Conservation (phyloP, 2,797 vertebrate species). For the Sebastes taczanowskii region DNA sequence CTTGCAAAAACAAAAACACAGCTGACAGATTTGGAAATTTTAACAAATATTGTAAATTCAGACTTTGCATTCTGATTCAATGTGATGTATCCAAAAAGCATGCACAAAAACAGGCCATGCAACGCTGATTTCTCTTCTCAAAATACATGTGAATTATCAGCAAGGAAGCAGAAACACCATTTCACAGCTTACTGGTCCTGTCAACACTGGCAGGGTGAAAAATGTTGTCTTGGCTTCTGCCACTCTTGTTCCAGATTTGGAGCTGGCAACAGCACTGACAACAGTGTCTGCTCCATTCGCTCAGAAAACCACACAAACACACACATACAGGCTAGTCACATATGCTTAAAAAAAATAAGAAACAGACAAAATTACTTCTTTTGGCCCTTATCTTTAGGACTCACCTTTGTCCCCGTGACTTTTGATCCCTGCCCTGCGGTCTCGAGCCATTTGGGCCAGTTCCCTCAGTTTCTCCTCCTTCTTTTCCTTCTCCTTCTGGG, state of each 20-base stretch:
- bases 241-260: slow-evolving; percentile 32
- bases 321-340: not conserved
- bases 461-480: slow-evolving; percentile 97
- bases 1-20: not conserved
- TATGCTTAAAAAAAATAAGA: not conserved
- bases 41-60: not conserved
- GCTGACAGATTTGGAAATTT: not conserved
- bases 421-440: slow-evolving; percentile 98
- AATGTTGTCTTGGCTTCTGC: slow-evolving; percentile 33
- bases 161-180: slow-evolving; percentile 13
- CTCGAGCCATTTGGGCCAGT: slow-evolving; percentile 94
- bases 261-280: slow-evolving; percentile 12
- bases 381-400: not conserved
- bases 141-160: slow-evolving; percentile 26
- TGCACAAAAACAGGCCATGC: not conserved
- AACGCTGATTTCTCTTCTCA: not conserved
- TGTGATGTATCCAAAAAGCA: not conserved
- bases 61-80: not conserved
- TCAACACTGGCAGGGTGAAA: slow-evolving; percentile 33
- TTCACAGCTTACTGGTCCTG: slow-evolving; percentile 47
- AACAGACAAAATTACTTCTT: not conserved
- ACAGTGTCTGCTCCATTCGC: not conserved
- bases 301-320: not conserved
- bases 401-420: slow-evolving; percentile 96
- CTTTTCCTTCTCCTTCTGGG: slow-evolving; percentile 98